phyloP scores from a whole-genome alignment of 2,888 invertebrate species.

The Scaptomyza polygonia region DNA sequence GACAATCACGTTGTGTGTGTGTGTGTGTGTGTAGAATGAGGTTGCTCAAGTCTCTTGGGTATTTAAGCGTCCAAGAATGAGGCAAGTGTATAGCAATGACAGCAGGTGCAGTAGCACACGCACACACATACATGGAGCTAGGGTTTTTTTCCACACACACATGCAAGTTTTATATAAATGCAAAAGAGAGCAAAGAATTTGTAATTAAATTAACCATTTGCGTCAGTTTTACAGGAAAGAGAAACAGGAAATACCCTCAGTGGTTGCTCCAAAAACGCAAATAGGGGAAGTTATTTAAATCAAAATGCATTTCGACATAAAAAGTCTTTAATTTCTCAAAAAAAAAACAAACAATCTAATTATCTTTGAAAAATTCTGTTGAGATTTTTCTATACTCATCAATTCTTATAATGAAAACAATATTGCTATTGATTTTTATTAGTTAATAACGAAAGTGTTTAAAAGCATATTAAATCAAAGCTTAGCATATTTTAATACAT shows the following conservation, averaged over 20 bases:
- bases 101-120: slow-evolving; percentile 63
- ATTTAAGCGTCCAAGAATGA: slow-evolving; percentile 64
- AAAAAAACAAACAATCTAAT: no score
- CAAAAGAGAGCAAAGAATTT: slow-evolving; percentile 72
- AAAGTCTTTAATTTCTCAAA: no score
- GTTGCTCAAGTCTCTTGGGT: slow-evolving; percentile 62
- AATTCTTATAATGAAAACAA: no score
- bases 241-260: slow-evolving; percentile 1
- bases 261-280: background rate
- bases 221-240: slow-evolving; percentile 20
- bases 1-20: no score
- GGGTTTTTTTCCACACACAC: background rate
- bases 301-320: no score
- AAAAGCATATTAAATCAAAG: no score
- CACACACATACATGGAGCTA: slow-evolving; percentile 5
- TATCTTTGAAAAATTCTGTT: no score
- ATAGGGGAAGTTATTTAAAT: background rate
- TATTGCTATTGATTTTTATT: no score
- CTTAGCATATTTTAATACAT: no score
- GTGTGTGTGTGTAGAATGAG: slow-evolving; percentile 9
- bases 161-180: slow-evolving; percentile 73
- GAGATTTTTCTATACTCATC: no score
- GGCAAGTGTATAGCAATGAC: slow-evolving; percentile 61
- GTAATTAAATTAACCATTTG: slow-evolving; percentile 77
- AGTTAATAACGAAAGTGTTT: no score